Evolutionary conservation across 2,113 vertebrate genomes (phyloP).

Genomic region (Platysteira castanea): DNA sequence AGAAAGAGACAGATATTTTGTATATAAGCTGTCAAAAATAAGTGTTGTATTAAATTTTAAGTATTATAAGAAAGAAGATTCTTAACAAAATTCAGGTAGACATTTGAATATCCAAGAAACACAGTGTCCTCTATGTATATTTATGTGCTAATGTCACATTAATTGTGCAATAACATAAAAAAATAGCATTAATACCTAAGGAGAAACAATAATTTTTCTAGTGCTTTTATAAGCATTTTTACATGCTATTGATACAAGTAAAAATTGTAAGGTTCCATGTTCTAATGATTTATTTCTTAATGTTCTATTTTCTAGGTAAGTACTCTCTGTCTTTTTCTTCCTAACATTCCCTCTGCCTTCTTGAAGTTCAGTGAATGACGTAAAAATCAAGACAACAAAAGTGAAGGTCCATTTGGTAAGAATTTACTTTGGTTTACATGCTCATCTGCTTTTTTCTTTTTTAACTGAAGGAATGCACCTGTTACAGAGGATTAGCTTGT

Average conservation of each 20-base stretch:
- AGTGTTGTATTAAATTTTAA: background rate
- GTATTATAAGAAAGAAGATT: background rate
- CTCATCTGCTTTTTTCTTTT: background rate
- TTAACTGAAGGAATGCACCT: background rate
- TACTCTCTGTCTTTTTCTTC: constrained; percentile 56
- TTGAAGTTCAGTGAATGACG: background rate
- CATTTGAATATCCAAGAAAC: background rate
- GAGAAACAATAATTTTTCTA: background rate
- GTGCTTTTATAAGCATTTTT: background rate
- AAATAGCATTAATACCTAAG: background rate
- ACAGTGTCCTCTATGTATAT: background rate
- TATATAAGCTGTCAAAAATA: background rate
- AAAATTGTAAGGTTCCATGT: background rate
- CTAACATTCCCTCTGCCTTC: background rate
- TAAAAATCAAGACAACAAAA: background rate
- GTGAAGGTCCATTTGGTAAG: constrained; percentile 27
- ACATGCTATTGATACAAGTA: background rate
- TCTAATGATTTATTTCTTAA: constrained; percentile 18
- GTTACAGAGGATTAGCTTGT: background rate
- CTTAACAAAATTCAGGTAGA: background rate
- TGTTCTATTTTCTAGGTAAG: constrained; percentile 73
- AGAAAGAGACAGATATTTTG: background rate
- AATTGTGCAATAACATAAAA: background rate
- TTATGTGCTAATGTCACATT: background rate
- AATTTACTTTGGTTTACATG: background rate